Percentiles rank a stretch among this genome's conserved stretches.
Evolutionary conservation across 2,113 vertebrate genomes (phyloP).

Genomic region (Mionectes macconnelli): DNA sequence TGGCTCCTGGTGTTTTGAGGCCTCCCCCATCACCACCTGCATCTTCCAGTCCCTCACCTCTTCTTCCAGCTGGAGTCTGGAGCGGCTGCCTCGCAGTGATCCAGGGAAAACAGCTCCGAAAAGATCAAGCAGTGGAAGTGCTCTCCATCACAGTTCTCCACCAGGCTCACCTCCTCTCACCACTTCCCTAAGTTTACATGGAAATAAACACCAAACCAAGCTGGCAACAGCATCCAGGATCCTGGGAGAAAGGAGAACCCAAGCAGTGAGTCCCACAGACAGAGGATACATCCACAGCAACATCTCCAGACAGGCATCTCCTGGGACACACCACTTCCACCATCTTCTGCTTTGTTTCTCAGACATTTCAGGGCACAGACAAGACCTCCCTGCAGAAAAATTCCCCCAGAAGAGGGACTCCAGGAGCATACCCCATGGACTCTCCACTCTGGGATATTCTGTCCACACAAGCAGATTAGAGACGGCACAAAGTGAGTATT

Average conservation of each 20-base stretch:
- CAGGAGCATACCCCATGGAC: not conserved
- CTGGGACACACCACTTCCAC: not conserved
- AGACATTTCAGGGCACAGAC: not conserved
- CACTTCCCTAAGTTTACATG: not conserved
- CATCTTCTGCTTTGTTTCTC: not conserved
- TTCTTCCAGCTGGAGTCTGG: not conserved
- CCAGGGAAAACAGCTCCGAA: not conserved
- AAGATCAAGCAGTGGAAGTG: not conserved
- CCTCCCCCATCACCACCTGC: not conserved
- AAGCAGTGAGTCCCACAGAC: not conserved
- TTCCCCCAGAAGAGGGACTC: not conserved
- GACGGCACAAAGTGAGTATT: fast-evolving
- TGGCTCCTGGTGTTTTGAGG: not conserved
- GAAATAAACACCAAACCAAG: not conserved
- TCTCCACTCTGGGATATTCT: not conserved
- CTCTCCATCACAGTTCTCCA: not conserved
- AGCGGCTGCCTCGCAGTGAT: not conserved
- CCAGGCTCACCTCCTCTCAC: not conserved
- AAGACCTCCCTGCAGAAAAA: not conserved
- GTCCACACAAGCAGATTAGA: not conserved
- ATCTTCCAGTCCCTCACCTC: not conserved
- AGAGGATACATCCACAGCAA: not conserved
- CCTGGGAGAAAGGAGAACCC: not conserved
- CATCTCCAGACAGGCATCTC: not conserved
- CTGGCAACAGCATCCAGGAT: not conserved